Percentiles rank a stretch among this genome's conserved stretches.
phyloP scores from a whole-genome alignment of 2,797 vertebrate species.

The Acestrorhynchus altus region DNA sequence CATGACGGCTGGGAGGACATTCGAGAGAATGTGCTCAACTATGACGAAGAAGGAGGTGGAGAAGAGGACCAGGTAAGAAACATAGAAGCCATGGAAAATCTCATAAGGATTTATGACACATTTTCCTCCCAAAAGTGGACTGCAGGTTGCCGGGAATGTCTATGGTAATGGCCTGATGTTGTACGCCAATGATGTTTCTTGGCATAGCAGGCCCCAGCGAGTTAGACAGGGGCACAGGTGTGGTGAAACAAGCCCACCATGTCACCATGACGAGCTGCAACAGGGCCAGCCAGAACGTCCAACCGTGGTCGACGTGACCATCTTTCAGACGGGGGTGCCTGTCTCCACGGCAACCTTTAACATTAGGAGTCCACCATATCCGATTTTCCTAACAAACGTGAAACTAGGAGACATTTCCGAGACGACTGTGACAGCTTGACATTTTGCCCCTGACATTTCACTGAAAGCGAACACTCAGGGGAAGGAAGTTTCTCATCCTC shows the following conservation, averaged over 20 bases:
- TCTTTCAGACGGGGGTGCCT: neutral
- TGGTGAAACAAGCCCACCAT: slow-evolving; percentile 14
- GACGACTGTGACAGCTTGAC: slow-evolving; percentile 49
- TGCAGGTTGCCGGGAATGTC: neutral
- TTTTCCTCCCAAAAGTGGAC: neutral
- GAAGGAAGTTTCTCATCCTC: slow-evolving; percentile 38
- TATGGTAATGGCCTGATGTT: neutral
- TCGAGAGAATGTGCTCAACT: slow-evolving; percentile 89
- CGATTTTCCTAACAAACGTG: slow-evolving; percentile 36
- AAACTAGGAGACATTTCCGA: slow-evolving; percentile 38
- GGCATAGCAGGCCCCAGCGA: neutral
- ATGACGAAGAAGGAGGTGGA: slow-evolving; percentile 89
- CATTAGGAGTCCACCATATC: slow-evolving; percentile 38
- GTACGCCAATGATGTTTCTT: neutral
- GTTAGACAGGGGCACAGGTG: neutral
- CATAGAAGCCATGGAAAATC: neutral
- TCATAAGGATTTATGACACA: neutral
- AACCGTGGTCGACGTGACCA: slow-evolving; percentile 45
- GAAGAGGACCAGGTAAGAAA: slow-evolving; percentile 88
- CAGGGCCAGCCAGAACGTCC: slow-evolving; percentile 25
- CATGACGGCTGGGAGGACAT: slow-evolving; percentile 89
- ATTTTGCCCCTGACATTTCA: slow-evolving; percentile 50
- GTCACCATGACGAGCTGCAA: slow-evolving; percentile 50
- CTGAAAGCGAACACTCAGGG: slow-evolving; percentile 35
- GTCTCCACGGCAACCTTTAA: slow-evolving; percentile 56